A percentile compares a stretch with the other conserved stretches of the same genome.
Evolutionary conservation across 1,140 invertebrate species (phyloP).

Genomic region (Saccostrea cuccullata): DNA sequence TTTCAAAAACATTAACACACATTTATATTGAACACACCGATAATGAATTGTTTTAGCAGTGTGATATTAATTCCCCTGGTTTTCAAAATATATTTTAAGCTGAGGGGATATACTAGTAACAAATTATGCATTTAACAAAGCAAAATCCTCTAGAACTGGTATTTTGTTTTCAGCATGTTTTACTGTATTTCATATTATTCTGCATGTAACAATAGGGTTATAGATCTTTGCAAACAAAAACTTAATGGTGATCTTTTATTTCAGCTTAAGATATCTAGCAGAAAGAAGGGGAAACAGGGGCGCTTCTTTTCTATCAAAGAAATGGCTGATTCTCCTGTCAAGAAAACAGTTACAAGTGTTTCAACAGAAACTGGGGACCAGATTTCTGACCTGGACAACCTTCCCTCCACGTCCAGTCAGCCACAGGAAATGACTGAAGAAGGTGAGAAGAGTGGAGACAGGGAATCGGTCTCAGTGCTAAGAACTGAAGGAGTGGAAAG

Average conservation of each 20-base stretch:
- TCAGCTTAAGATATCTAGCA: conserved; percentile 51
- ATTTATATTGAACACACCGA: too few relatives aligned
- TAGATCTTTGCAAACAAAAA: background rate
- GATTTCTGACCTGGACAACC: background rate
- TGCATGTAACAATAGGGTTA: too few relatives aligned
- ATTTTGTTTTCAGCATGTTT: too few relatives aligned
- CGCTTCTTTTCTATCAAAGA: conserved; percentile 49
- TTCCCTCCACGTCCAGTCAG: conserved; percentile 24
- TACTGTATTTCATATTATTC: too few relatives aligned
- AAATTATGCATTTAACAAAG: too few relatives aligned
- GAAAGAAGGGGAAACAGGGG: conserved; percentile 46
- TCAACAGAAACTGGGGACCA: background rate
- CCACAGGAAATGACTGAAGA: background rate
- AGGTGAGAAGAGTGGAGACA: background rate
- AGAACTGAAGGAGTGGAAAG: background rate
- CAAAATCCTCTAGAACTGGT: too few relatives aligned
- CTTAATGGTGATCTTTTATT: background rate
- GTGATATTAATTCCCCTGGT: too few relatives aligned
- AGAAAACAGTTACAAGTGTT: conserved; percentile 28
- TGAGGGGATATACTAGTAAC: too few relatives aligned
- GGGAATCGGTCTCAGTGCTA: background rate
- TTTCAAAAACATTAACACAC: background rate
- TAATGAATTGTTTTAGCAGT: too few relatives aligned
- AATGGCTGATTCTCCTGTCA: conserved; percentile 48
- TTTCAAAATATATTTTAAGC: too few relatives aligned